Base-by-base conservation (phyloP, 2,797 vertebrate species). In the Gallinago nigripennis region DNA sequence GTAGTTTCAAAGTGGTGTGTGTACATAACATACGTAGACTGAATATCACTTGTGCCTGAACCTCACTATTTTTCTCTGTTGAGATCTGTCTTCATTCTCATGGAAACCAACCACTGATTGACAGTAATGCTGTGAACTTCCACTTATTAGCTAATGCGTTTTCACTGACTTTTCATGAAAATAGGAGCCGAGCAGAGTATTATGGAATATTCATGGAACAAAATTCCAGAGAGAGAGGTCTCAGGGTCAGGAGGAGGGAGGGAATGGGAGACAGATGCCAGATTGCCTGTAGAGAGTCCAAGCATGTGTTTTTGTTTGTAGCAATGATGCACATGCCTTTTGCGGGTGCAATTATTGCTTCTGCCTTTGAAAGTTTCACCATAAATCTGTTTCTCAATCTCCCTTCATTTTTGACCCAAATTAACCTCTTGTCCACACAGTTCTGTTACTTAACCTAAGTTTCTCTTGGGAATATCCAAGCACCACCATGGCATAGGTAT, bases 221-320 rank as follows among this genome's bases (percentile, higher is more conserved):
- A 75, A 96, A 96, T 96, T 96, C 94, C 95, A 92, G 94, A 93
- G 81, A 94, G 92, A 92, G 89, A 88, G 95, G 94, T 97, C 95
- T 96, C 31, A 8, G 83, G 95, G 96, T 96, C 94, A 97, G 93
- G 41, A 95, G 78, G 92, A 96, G 95, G 91, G 93, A 95, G 95
- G 94, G 94, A 95, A 94, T 96, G 81, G 91, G 83, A 95, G 83
- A 90, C 90, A 94, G 86, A 95, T 95, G 95, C 96, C 95, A 97
- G 95, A 96, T 95, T 96, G 95, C 95, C 95, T 96, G 94, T 95
- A 94, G 93, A 96, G 96, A 90, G 86, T 96, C 95, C 94, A 96
- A 96, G 94, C 94, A 95, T 96, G 94, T 97, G 95, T 96, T 97
- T 96, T 96, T 96, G 90, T 96, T 97, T 96, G 93, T 95, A 96